These are phyloP conservation scores for Scaptomyza reducta DNA, from an alignment of 2,888 invertebrate genomes.

Conservation along the genomic window DNA sequence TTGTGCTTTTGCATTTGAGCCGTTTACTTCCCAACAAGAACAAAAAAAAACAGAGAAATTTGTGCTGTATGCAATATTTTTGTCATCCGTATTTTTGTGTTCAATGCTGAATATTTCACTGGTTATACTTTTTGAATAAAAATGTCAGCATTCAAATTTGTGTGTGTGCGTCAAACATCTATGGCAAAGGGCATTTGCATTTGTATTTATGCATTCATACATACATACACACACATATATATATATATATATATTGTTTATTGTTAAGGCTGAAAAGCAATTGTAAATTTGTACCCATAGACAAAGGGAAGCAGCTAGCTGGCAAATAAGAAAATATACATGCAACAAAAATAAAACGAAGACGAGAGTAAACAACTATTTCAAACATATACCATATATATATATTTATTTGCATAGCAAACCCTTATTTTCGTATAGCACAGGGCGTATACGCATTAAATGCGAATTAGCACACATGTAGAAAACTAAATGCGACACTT, in stretches of 20 bases:
- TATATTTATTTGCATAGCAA: constrained; percentile 17
- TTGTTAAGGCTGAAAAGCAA: constrained; percentile 45
- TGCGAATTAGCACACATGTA: constrained; percentile 35
- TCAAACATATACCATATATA: not conserved
- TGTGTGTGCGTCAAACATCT: constrained; percentile 26
- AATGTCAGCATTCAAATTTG: constrained; percentile 9
- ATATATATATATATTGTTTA: constrained; percentile 42
- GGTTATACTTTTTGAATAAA: constrained; percentile 39
- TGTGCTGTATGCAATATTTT: constrained; percentile 64
- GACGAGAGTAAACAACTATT: constrained; percentile 3
- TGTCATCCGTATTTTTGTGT: constrained; percentile 51
- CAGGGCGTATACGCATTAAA: constrained; percentile 40
- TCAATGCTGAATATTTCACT: constrained; percentile 27
- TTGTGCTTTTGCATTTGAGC: constrained; percentile 47
- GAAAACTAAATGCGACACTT: constrained; percentile 62
- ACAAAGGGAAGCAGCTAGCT: constrained; percentile 38
- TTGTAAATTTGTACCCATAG: constrained; percentile 35
- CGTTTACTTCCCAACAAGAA: constrained; percentile 8
- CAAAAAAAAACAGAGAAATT: not conserved
- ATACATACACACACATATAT: not conserved
- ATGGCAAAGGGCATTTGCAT: constrained; percentile 37
- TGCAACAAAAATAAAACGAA: not conserved
- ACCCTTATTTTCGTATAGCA: constrained; percentile 14
- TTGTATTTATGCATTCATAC: constrained; percentile 47
- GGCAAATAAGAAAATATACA: constrained; percentile 16